phyloP scores from a whole-genome alignment of 2,888 invertebrate species.

The Alloplasta piceator region DNA sequence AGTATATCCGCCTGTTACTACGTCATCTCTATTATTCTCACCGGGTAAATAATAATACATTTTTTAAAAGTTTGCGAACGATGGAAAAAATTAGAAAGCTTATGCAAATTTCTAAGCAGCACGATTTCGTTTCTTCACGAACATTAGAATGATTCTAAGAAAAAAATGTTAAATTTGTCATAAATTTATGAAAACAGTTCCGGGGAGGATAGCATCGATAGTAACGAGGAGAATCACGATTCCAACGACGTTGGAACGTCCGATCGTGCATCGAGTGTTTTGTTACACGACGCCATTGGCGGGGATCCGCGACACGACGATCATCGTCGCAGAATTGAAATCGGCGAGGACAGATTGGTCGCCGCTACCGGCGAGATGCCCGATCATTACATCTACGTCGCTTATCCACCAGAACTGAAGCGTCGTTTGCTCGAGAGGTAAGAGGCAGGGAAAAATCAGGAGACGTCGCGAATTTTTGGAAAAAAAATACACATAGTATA shows the following conservation, averaged over 20 bases:
- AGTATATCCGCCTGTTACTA: conserved; percentile 96
- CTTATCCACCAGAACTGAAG: conserved; percentile 94
- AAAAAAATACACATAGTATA: conserved; percentile 6
- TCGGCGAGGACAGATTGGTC: conserved; percentile 72
- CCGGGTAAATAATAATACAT: conserved; percentile 84
- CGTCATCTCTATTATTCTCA: conserved; percentile 96
- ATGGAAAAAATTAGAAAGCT: too few species aligned
- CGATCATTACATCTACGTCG: conserved; percentile 93
- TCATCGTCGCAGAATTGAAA: conserved; percentile 74
- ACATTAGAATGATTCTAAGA: too few species aligned
- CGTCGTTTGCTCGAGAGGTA: conserved; percentile 93
- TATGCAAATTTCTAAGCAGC: background rate
- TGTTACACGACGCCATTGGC: conserved; percentile 72
- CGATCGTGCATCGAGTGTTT: conserved; percentile 63
- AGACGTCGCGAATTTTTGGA: conserved; percentile 2
- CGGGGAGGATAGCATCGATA: conserved; percentile 88
- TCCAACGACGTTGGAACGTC: conserved; percentile 68
- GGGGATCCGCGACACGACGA: conserved; percentile 73
- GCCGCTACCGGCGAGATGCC: conserved; percentile 76
- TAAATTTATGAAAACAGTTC: conserved; percentile 84
- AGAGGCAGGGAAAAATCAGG: conserved; percentile 56
- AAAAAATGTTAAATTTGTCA: background rate
- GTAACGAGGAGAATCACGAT: conserved; percentile 76
- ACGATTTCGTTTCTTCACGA: background rate
- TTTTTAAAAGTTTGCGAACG: too few species aligned